These are phyloP conservation scores for Drosophila guanche DNA, from an alignment of 1,140 invertebrate genomes.

Conservation along the genomic window DNA sequence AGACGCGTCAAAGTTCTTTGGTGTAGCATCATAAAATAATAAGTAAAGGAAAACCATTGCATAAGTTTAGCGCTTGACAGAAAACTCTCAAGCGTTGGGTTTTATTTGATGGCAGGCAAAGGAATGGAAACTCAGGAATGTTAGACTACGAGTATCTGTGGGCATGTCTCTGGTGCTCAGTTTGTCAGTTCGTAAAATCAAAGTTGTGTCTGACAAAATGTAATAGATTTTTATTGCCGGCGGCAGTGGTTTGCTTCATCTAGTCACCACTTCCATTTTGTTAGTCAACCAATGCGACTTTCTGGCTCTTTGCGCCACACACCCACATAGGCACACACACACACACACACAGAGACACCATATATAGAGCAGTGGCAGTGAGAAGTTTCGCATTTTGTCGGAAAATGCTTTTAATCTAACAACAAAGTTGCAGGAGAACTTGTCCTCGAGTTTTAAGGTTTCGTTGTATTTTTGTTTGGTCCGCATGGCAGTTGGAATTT, in stretches of 20 bases:
- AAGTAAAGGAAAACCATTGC: slow-evolving; percentile 26
- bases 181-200: slow-evolving; percentile 75
- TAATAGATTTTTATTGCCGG: slow-evolving; percentile 73
- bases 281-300: slow-evolving; percentile 54
- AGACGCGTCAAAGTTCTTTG: slow-evolving; percentile 28
- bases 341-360: not conserved
- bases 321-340: slow-evolving; percentile 16
- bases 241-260: slow-evolving; percentile 46
- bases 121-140: slow-evolving; percentile 16
- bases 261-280: slow-evolving; percentile 56
- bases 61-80: slow-evolving; percentile 52
- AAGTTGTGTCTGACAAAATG: slow-evolving; percentile 67
- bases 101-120: slow-evolving; percentile 34
- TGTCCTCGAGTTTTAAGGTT: slow-evolving; percentile 42
- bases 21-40: slow-evolving; percentile 28
- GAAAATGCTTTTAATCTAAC: slow-evolving; percentile 75
- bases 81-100: slow-evolving; percentile 42
- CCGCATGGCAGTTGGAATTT: slow-evolving; percentile 26
- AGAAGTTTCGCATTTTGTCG: slow-evolving; percentile 53
- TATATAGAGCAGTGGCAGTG: not conserved
- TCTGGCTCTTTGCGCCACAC: slow-evolving; percentile 41
- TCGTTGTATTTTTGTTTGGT: slow-evolving; percentile 10
- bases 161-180: slow-evolving; percentile 24
- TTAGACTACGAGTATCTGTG: not conserved
- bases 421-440: slow-evolving; percentile 63